A percentile compares a stretch with the other conserved stretches of the same genome.
These are phyloP conservation scores for Mus pahari DNA, from an alignment of 2,113 vertebrate species.

Conservation along the genomic window DNA sequence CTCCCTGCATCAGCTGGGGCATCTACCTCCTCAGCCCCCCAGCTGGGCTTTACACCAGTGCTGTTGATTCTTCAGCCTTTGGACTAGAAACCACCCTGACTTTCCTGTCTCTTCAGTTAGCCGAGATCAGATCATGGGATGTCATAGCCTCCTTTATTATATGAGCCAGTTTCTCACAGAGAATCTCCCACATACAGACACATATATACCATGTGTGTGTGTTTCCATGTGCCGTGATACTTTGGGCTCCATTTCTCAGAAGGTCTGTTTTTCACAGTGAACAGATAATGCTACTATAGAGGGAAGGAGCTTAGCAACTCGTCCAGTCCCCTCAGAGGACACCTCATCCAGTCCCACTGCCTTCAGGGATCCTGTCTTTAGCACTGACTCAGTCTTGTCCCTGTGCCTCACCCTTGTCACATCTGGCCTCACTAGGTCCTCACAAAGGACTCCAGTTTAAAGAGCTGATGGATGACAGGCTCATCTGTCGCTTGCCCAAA, in stretches of 20 bases:
- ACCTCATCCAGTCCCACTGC: background rate
- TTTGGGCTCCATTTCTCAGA: background rate
- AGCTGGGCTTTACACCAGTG: fast-evolving
- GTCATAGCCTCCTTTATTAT: background rate
- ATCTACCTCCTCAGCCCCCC: background rate
- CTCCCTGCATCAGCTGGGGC: background rate
- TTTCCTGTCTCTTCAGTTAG: background rate
- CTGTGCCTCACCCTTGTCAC: background rate
- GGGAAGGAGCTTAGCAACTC: background rate
- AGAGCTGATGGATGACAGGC: background rate
- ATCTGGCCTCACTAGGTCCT: background rate
- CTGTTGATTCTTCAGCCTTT: background rate
- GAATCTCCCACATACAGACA: background rate
- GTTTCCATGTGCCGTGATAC: too few relatives aligned
- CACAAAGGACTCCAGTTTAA: background rate
- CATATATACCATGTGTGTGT: background rate
- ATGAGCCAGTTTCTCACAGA: background rate
- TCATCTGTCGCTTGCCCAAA: background rate
- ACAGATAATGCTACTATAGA: background rate
- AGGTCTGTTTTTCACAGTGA: background rate
- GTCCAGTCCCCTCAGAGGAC: background rate
- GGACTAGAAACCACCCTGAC: background rate
- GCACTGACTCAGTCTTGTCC: background rate
- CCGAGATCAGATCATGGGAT: background rate
- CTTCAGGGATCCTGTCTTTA: background rate